Evolutionary conservation across 2,113 vertebrate genomes (phyloP).

Genomic region (Petrocephalus zakoni): DNA sequence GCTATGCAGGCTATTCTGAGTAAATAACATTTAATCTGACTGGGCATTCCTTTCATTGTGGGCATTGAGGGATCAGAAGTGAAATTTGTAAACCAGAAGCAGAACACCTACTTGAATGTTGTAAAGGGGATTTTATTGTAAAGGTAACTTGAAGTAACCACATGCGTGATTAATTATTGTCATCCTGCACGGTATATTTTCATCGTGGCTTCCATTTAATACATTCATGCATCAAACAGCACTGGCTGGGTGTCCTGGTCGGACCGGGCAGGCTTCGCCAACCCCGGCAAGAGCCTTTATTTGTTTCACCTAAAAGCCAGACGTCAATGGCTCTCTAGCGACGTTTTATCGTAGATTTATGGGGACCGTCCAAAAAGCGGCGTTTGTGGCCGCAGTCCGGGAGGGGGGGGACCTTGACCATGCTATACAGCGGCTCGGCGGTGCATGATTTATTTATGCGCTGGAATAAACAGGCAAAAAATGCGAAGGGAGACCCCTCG

Average conservation of each 20-base stretch:
- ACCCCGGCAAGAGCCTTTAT: not conserved
- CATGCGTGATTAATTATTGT: too few species aligned
- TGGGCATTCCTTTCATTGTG: not conserved
- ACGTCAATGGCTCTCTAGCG: slow-evolving; percentile 28
- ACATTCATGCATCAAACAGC: too few species aligned
- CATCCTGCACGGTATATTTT: too few species aligned
- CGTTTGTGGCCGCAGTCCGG: not conserved
- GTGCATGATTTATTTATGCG: not conserved
- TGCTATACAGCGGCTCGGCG: not conserved
- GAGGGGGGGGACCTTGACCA: not conserved
- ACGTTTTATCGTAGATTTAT: not conserved
- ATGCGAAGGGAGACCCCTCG: not conserved
- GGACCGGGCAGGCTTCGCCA: not conserved
- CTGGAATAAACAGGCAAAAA: not conserved
- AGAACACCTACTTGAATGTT: not conserved
- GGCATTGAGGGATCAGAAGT: not conserved
- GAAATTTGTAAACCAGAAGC: not conserved
- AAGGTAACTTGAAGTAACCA: too few species aligned
- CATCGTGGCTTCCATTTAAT: too few species aligned
- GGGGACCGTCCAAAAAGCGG: not conserved
- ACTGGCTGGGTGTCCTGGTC: not conserved
- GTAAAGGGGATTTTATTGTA: too few species aligned
- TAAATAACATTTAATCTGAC: not conserved
- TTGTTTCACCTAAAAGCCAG: not conserved
- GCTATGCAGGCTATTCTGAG: not conserved